A percentile compares a stretch with the other conserved stretches of the same genome.
These are phyloP conservation scores for Oxycera nigricornis DNA, from an alignment of 2,888 invertebrate genomes.

Conservation along the genomic window DNA sequence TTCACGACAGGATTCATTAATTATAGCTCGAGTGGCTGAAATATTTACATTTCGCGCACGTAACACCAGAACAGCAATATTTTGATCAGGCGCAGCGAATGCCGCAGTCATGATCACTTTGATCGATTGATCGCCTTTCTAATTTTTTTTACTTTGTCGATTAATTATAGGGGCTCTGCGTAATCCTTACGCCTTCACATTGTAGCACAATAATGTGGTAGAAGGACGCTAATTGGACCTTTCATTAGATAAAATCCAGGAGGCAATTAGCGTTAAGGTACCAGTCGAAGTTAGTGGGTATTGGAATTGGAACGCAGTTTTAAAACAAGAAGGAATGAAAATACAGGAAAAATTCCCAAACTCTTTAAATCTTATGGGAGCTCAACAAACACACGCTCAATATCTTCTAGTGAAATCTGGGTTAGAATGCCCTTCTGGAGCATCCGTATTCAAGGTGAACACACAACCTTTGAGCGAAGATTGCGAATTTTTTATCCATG, in stretches of 20 bases:
- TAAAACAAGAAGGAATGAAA: too few species aligned
- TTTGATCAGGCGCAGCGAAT: neutral
- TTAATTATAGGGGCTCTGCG: neutral
- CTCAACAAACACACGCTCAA: too few species aligned
- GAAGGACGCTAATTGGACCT: neutral
- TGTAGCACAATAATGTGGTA: neutral
- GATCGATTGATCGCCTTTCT: neutral
- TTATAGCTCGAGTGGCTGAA: neutral
- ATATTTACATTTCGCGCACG: neutral
- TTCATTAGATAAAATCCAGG: neutral
- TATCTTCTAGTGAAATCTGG: too few species aligned
- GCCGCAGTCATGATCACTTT: neutral
- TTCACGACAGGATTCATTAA: slow-evolving; percentile 9
- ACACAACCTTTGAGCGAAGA: too few species aligned
- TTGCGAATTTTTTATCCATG: too few species aligned
- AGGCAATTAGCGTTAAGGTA: too few species aligned
- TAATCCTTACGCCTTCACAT: neutral
- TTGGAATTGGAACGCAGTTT: too few species aligned
- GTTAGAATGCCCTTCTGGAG: too few species aligned
- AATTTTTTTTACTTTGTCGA: neutral
- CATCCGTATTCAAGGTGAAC: too few species aligned
- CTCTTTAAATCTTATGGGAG: too few species aligned
- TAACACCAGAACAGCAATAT: neutral
- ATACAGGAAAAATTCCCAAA: too few species aligned
- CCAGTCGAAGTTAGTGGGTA: too few species aligned